phyloP scores from a whole-genome alignment of 2,113 vertebrate genomes.

The Oreochromis niloticus region DNA sequence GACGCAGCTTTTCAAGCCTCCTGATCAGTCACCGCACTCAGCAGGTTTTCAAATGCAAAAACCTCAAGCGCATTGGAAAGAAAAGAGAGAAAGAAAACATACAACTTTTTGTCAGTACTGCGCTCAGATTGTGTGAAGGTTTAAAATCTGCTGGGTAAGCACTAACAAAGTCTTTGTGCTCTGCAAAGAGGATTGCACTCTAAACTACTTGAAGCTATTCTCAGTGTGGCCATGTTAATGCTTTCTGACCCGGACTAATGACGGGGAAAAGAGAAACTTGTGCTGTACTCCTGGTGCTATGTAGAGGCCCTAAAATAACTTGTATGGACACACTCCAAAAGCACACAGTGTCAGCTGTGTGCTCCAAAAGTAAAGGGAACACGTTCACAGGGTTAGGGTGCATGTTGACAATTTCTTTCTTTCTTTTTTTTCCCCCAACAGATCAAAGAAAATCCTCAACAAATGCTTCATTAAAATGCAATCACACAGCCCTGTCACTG shows the following conservation, averaged over 20 bases:
- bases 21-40: neutral
- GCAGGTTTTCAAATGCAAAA: neutral
- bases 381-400: neutral
- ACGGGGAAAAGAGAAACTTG: conserved; percentile 34
- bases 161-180: conserved; percentile 31
- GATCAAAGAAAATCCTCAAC: conserved; percentile 23
- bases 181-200: conserved; percentile 53
- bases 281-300: conserved; percentile 15
- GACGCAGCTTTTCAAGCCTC: neutral
- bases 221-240: conserved; percentile 51
- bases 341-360: conserved; percentile 23
- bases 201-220: conserved; percentile 61
- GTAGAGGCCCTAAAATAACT: conserved; percentile 47
- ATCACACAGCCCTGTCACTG: neutral
- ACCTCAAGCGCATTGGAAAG: neutral
- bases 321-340: conserved; percentile 30
- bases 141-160: conserved; percentile 48
- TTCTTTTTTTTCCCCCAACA: neutral
- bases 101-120: neutral
- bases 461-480: conserved; percentile 24
- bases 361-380: conserved; percentile 21
- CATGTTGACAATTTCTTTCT: neutral
- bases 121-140: neutral
- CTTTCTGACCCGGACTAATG: conserved; percentile 43
- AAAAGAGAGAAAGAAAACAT: neutral